A percentile compares a stretch with the other conserved stretches of the same genome.
Evolutionary conservation across 2,888 invertebrate genomes (phyloP).

Genomic region (Acanthococcus lagerstroemiae): DNA sequence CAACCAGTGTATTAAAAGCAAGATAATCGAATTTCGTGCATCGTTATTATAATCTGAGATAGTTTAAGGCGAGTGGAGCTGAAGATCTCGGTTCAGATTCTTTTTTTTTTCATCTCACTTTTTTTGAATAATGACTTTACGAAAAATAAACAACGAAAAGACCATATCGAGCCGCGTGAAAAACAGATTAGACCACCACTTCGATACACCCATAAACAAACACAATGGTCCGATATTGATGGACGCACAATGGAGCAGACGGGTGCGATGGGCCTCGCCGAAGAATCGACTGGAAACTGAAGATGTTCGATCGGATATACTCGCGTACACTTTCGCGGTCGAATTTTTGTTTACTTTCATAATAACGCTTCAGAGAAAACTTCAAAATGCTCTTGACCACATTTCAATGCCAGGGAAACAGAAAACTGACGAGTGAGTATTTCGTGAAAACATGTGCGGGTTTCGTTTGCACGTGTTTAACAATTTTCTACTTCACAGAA

Average conservation of each 20-base stretch:
- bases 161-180: constrained; percentile 26
- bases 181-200: constrained; percentile 25
- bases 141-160: constrained; percentile 18
- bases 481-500: no score
- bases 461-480: no score
- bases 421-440: no score
- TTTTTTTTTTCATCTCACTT: neutral
- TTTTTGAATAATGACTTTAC: constrained; percentile 24
- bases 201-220: constrained; percentile 14
- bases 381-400: no score
- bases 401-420: no score
- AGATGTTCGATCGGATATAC: no score
- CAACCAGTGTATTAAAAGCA: constrained; percentile 5
- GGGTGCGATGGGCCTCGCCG: no score
- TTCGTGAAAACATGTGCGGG: no score
- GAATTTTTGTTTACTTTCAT: no score
- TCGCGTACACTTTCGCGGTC: no score
- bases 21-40: constrained; percentile 30
- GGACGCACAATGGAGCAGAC: neutral
- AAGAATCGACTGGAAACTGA: no score
- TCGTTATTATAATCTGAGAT: constrained; percentile 18
- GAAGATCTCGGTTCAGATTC: neutral
- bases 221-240: neutral
- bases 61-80: neutral
- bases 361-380: no score